phyloP scores from a whole-genome alignment of 2,888 invertebrate species.

The Strigamia transsilvanica region DNA sequence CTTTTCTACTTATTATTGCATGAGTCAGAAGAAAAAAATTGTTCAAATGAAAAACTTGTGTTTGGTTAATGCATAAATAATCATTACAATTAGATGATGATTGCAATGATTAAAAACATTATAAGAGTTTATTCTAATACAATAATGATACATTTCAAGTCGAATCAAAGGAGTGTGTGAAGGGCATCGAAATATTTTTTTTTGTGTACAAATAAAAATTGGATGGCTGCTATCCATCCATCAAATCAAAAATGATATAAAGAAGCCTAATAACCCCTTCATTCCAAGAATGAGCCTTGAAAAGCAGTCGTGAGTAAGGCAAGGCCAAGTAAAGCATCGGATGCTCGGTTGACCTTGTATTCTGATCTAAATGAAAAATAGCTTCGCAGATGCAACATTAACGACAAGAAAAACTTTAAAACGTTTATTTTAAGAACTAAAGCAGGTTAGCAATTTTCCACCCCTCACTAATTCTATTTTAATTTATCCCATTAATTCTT shows the following conservation, averaged over 20 bases:
- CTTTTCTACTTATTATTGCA: too few relatives aligned
- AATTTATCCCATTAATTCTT: background rate
- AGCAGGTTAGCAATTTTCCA: slow-evolving; percentile 21
- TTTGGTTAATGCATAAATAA: slow-evolving; percentile 17
- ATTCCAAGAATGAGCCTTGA: slow-evolving; percentile 21
- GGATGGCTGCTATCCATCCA: background rate
- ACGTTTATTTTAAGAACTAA: slow-evolving; percentile 8
- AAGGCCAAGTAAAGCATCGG: slow-evolving; percentile 27
- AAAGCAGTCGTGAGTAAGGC: slow-evolving; percentile 27
- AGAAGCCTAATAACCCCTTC: slow-evolving; percentile 31
- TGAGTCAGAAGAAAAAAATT: too few relatives aligned
- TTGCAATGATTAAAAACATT: background rate
- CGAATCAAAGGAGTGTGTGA: background rate
- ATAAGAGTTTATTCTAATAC: background rate
- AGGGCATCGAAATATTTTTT: background rate
- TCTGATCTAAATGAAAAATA: slow-evolving; percentile 38
- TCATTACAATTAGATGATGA: background rate
- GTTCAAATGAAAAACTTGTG: background rate
- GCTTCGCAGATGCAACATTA: slow-evolving; percentile 11
- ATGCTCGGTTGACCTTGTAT: slow-evolving; percentile 22
- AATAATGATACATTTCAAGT: background rate
- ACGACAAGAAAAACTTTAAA: background rate
- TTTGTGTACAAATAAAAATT: background rate
- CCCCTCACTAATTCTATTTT: slow-evolving; percentile 4
- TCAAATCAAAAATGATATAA: slow-evolving; percentile 32